phyloP scores from a whole-genome alignment of 2,113 vertebrate genomes.

The Brachypodius melanocephalos region DNA sequence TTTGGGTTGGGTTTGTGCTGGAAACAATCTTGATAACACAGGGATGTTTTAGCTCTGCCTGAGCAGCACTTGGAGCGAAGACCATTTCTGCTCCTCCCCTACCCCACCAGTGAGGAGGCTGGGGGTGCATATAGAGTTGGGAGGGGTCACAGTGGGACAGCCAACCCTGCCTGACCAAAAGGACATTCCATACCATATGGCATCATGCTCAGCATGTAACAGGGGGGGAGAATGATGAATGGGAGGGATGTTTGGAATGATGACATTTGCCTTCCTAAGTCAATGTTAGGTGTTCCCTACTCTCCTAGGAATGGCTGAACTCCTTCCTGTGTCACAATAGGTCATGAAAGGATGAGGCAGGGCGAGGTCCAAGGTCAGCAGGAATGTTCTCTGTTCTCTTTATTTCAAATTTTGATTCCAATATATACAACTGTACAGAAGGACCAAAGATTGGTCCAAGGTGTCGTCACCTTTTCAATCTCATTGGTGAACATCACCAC shows the following conservation, averaged over 20 bases:
- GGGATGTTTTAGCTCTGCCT: neutral
- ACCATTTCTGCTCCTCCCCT: neutral
- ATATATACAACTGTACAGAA: too few relatives aligned
- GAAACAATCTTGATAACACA: neutral
- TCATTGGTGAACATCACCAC: too few relatives aligned
- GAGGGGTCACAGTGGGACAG: neutral
- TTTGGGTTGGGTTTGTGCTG: neutral
- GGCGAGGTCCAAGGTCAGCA: too few relatives aligned
- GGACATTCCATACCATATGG: neutral
- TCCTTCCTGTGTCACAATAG: too few relatives aligned
- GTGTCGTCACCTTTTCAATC: too few relatives aligned
- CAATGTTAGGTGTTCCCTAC: rapidly evolving
- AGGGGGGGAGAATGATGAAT: neutral
- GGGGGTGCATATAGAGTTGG: rapidly evolving
- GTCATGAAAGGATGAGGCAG: too few relatives aligned
- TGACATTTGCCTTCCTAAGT: rapidly evolving
- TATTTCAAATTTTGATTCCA: too few relatives aligned
- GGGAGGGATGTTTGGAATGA: neutral
- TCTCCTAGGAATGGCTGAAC: neutral
- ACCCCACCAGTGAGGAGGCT: too few relatives aligned
- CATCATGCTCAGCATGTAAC: neutral
- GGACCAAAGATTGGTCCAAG: too few relatives aligned
- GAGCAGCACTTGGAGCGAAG: neutral
- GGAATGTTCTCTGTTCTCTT: too few relatives aligned
- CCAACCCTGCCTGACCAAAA: neutral